A percentile compares a stretch with the other conserved stretches of the same genome.
phyloP scores from a whole-genome alignment of 2,888 invertebrate species.

The Drosophila hamatofila region DNA sequence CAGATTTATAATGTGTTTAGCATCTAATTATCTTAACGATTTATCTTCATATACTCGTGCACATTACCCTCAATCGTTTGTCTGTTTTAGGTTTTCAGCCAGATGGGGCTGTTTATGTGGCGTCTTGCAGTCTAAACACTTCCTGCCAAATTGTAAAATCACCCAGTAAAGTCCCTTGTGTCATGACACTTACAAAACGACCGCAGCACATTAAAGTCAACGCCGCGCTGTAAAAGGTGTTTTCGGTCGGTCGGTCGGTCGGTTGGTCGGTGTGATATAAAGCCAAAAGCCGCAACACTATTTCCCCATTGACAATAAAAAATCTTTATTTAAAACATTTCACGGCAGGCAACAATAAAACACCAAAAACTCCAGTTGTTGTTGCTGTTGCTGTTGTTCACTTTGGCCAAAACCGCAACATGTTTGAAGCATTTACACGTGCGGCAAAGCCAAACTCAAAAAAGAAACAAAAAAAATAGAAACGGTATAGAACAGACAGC shows the following conservation, averaged over 20 bases:
- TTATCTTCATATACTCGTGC: conserved; percentile 44
- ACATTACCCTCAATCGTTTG: background rate
- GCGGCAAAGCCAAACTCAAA: conserved; percentile 63
- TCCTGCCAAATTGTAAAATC: conserved; percentile 54
- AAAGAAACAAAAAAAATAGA: conserved; percentile 9
- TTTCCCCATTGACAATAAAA: conserved; percentile 79
- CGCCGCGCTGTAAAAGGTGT: conserved; percentile 40
- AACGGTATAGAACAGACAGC: conserved; percentile 48
- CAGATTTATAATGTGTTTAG: background rate
- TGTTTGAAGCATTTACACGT: conserved; percentile 79
- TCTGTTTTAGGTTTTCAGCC: conserved; percentile 1
- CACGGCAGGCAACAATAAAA: conserved; percentile 76
- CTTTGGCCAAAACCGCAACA: conserved; percentile 73
- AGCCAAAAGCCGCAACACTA: conserved; percentile 77
- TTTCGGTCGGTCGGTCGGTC: conserved; percentile 8
- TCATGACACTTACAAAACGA: conserved; percentile 56
- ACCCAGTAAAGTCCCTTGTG: conserved; percentile 25
- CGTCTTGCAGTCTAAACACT: conserved; percentile 66
- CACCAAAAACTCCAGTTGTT: conserved; percentile 59
- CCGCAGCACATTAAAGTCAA: conserved; percentile 71
- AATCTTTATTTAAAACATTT: conserved; percentile 81
- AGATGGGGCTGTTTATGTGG: conserved; percentile 52
- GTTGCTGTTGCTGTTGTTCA: conserved; percentile 27
- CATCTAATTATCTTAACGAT: conserved; percentile 38
- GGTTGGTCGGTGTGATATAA: conserved; percentile 57